phyloP scores from a whole-genome alignment of 2,888 invertebrate genomes.

The Kuschelorhynchus macadamiae region DNA sequence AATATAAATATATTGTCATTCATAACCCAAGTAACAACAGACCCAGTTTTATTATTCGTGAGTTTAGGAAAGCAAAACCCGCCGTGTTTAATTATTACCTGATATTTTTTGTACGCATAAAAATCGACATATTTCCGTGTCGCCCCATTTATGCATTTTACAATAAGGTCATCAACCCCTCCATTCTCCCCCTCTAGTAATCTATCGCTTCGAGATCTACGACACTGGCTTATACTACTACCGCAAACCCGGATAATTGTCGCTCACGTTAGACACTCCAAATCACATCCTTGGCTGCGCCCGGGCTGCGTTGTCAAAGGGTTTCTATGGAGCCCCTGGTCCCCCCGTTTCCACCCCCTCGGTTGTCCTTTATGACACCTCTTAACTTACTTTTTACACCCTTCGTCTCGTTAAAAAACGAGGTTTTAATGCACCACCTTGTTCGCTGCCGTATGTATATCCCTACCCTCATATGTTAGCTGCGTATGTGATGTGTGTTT shows the following conservation, averaged over 20 bases:
- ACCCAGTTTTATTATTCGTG: too few relatives aligned
- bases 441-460: not conserved
- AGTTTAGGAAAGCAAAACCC: too few relatives aligned
- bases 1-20: too few relatives aligned
- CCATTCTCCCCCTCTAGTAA: constrained; percentile 22
- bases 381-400: constrained; percentile 60
- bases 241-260: constrained; percentile 57
- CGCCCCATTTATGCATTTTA: constrained; percentile 11
- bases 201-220: constrained; percentile 20
- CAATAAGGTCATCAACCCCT: constrained; percentile 27
- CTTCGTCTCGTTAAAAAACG: constrained; percentile 57
- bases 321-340: constrained; percentile 51
- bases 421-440: constrained; percentile 55
- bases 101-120: too few relatives aligned
- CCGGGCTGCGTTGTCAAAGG: constrained; percentile 56
- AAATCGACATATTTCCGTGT: not conserved
- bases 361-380: constrained; percentile 50
- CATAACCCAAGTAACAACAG: too few relatives aligned
- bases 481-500: constrained; percentile 4
- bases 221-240: constrained; percentile 41
- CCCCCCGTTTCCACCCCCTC: constrained; percentile 19
- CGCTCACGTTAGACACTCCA: constrained; percentile 58
- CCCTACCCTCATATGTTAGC: not conserved
- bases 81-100: too few relatives aligned
- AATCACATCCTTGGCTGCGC: constrained; percentile 55